These are phyloP conservation scores for Tylochromis polylepis DNA, from an alignment of 2,113 vertebrate genomes.

Conservation along the genomic window DNA sequence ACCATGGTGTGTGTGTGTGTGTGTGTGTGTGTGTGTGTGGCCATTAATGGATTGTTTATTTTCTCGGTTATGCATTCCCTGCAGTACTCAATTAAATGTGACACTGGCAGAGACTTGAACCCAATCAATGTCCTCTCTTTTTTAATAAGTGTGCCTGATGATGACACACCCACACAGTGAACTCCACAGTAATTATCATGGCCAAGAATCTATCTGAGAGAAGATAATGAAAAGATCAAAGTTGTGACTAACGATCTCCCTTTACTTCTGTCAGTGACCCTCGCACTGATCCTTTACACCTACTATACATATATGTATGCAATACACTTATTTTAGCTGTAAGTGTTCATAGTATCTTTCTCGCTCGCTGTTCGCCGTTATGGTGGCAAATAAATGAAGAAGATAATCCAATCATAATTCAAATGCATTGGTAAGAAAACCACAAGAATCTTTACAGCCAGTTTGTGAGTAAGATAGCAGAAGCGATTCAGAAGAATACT, in stretches of 20 bases:
- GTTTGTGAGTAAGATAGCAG: not conserved
- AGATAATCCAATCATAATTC: not conserved
- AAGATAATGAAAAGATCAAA: slow-evolving; percentile 36
- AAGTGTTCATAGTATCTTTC: not conserved
- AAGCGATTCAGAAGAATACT: not conserved
- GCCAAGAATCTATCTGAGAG: slow-evolving; percentile 1
- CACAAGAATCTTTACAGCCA: not conserved
- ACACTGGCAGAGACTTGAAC: slow-evolving; percentile 38
- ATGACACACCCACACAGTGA: slow-evolving; percentile 23
- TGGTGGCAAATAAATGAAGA: not conserved
- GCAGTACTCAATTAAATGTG: slow-evolving; percentile 22
- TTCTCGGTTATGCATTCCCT: slow-evolving; percentile 16
- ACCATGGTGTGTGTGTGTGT: not conserved
- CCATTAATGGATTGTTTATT: not conserved
- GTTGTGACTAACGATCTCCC: not conserved
- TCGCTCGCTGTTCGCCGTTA: not conserved
- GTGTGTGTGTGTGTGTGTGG: not conserved
- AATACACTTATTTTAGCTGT: not conserved
- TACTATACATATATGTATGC: not conserved
- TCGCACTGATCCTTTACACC: not conserved
- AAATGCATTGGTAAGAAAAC: not conserved
- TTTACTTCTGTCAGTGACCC: not conserved
- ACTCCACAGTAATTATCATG: slow-evolving; percentile 23
- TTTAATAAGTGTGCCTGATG: slow-evolving; percentile 12
- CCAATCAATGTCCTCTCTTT: slow-evolving; percentile 12